Percentiles rank a stretch among this genome's conserved stretches.
These are phyloP conservation scores for Eremophila alpestris DNA, from an alignment of 2,797 vertebrate genomes.

Conservation along the genomic window DNA sequence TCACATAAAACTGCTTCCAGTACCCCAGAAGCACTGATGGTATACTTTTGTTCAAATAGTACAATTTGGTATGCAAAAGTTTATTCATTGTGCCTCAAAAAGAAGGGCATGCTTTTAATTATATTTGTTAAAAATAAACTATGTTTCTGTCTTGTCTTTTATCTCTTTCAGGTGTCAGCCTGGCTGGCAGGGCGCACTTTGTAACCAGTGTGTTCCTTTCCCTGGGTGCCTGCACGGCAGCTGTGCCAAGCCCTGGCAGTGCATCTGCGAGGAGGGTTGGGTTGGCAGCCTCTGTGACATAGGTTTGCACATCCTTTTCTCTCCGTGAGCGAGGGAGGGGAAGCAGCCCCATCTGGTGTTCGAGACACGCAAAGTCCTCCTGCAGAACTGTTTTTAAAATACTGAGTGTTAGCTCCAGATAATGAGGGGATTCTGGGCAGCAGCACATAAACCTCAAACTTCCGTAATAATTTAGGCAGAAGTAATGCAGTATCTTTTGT, in stretches of 20 bases:
- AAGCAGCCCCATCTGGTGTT: conserved; percentile 68
- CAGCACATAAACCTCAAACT: background rate
- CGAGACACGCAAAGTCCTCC: background rate
- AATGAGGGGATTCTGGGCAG: background rate
- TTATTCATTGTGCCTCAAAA: background rate
- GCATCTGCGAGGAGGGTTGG: conserved; percentile 90
- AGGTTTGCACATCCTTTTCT: conserved; percentile 78
- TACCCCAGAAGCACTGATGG: background rate
- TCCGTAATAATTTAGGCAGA: background rate
- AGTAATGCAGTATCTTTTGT: background rate
- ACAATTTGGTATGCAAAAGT: background rate
- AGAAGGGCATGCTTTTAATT: background rate
- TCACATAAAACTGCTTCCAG: background rate
- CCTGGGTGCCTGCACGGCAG: conserved; percentile 87
- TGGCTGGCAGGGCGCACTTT: conserved; percentile 90
- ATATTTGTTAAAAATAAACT: background rate
- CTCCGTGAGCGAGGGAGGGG: background rate
- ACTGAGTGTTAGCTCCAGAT: background rate
- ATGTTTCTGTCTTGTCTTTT: background rate
- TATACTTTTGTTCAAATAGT: background rate
- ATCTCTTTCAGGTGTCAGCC: conserved; percentile 84
- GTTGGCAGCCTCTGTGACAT: conserved; percentile 88
- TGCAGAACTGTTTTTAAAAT: background rate
- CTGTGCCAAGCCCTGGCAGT: conserved; percentile 90
- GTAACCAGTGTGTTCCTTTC: conserved; percentile 85